A percentile compares a stretch with the other conserved stretches of the same genome.
phyloP scores from a whole-genome alignment of 1,140 invertebrate genomes.

The Ceratina japonica region DNA sequence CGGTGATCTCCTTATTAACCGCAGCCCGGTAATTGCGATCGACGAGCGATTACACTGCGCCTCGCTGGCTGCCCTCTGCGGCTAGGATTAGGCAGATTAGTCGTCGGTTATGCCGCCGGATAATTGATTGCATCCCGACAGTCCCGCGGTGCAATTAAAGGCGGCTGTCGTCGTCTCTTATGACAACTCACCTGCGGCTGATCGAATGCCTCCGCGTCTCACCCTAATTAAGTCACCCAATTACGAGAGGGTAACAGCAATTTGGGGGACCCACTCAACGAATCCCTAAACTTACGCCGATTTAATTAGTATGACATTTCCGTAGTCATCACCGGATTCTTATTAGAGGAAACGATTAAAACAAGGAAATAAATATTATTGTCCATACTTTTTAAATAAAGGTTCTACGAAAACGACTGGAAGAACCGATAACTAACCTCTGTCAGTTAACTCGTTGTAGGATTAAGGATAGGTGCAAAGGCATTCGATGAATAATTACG shows the following conservation, averaged over 20 bases:
- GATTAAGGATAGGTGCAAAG: not conserved
- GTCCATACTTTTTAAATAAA: too few species aligned
- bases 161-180: constrained; percentile 7
- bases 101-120: constrained; percentile 64
- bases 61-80: constrained; percentile 60
- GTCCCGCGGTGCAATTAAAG: constrained; percentile 56
- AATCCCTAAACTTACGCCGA: too few species aligned
- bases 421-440: too few species aligned
- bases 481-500: constrained; percentile 13
- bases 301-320: too few species aligned
- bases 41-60: constrained; percentile 64
- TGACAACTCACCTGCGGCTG: constrained; percentile 34
- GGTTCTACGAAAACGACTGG: too few species aligned
- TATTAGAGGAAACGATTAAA: too few species aligned
- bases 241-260: not conserved
- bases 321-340: too few species aligned
- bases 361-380: too few species aligned
- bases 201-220: constrained; percentile 7
- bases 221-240: constrained; percentile 15
- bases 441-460: not conserved
- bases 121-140: constrained; percentile 65
- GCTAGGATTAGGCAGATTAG: constrained; percentile 69
- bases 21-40: constrained; percentile 67
- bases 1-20: constrained; percentile 68
- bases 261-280: too few species aligned